A percentile compares a stretch with the other conserved stretches of the same genome.
Conservation (phyloP, 2,888 invertebrate species). For the Nineta flava region DNA sequence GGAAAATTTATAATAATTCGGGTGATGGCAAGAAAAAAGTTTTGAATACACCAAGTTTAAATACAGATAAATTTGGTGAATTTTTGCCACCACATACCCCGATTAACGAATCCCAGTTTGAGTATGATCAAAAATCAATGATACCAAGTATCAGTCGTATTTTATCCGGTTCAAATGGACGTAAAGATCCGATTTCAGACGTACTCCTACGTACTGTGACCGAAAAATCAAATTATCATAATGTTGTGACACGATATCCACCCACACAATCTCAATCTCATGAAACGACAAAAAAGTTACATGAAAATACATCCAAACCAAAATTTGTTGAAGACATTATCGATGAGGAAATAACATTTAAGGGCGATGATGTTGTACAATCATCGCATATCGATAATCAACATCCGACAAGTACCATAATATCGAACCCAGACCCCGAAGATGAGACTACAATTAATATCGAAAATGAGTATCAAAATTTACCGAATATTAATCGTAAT, state of each 20-base stretch:
- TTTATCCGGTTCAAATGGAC: slow-evolving; percentile 69
- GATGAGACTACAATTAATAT: slow-evolving; percentile 23
- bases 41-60: slow-evolving; percentile 58
- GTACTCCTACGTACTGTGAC: slow-evolving; percentile 55
- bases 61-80: slow-evolving; percentile 29
- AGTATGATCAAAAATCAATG: slow-evolving; percentile 25
- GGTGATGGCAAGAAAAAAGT: slow-evolving; percentile 49
- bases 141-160: slow-evolving; percentile 74
- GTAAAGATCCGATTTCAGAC: slow-evolving; percentile 67
- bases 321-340: slow-evolving; percentile 13
- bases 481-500: slow-evolving; percentile 37
- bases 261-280: slow-evolving; percentile 8
- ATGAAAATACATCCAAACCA: slow-evolving; percentile 5
- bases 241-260: slow-evolving; percentile 15
- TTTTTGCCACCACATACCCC: slow-evolving; percentile 23
- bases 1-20: slow-evolving; percentile 13
- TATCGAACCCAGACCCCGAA: slow-evolving; percentile 11
- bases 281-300: background rate
- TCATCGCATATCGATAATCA: slow-evolving; percentile 7
- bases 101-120: slow-evolving; percentile 25
- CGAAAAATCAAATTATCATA: slow-evolving; percentile 27
- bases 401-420: slow-evolving; percentile 10
- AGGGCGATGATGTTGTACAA: slow-evolving; percentile 23
- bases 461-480: slow-evolving; percentile 31
- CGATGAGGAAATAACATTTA: slow-evolving; percentile 21